phyloP scores from a whole-genome alignment of 2,113 vertebrate species.

The Psephotus haematonotus region DNA sequence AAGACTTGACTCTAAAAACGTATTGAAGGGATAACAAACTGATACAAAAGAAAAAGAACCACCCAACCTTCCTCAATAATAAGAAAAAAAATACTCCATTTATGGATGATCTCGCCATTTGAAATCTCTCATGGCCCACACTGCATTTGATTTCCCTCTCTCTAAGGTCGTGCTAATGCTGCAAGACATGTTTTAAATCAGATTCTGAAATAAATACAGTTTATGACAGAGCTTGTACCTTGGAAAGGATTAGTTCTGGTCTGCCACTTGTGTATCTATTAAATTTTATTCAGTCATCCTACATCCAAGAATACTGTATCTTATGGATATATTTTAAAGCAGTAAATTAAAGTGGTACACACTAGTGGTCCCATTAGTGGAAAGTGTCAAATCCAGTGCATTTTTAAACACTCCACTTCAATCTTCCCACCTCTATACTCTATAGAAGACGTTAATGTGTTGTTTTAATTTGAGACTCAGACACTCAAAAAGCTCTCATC shows the following conservation, averaged over 20 bases:
- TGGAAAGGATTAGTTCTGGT: conserved; percentile 42
- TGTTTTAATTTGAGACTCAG: conserved; percentile 61
- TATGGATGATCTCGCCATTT: neutral
- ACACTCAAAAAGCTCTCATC: conserved; percentile 23
- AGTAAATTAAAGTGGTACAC: conserved; percentile 12
- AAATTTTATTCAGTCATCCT: neutral
- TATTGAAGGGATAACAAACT: neutral
- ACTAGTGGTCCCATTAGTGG: conserved; percentile 37
- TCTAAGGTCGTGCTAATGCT: conserved; percentile 11
- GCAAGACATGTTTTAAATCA: conserved; percentile 36
- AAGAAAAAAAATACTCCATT: neutral
- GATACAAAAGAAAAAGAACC: neutral
- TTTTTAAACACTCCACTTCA: conserved; percentile 19
- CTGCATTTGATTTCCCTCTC: conserved; percentile 1
- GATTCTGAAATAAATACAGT: conserved; percentile 38
- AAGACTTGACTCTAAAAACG: neutral
- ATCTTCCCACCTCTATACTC: neutral
- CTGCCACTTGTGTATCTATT: neutral
- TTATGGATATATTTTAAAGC: neutral
- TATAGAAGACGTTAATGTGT: conserved; percentile 9
- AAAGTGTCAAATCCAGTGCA: neutral
- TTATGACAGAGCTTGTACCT: neutral
- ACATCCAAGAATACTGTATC: neutral
- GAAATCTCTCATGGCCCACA: neutral
- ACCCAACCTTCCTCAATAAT: neutral